Evolutionary conservation across 1,140 invertebrate species (phyloP).

Genomic region (Heliconius hermathena): DNA sequence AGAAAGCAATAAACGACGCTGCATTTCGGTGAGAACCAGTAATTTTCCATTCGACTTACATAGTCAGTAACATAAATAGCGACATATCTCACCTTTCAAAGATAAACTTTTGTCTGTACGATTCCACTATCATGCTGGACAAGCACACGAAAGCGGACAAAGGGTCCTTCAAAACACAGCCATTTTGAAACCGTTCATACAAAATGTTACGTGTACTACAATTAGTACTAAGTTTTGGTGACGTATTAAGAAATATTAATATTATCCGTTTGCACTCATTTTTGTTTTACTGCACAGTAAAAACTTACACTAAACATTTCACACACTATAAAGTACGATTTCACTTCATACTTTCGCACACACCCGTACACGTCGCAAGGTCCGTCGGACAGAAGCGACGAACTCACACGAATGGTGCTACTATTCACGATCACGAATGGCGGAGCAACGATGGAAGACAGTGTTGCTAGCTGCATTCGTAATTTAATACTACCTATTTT

Average conservation of each 20-base stretch:
- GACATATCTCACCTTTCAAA: slow-evolving; percentile 74
- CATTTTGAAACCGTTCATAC: slow-evolving; percentile 81
- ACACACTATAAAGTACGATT: slow-evolving; percentile 80
- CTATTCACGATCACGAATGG: slow-evolving; percentile 52
- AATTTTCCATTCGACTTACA: slow-evolving; percentile 68
- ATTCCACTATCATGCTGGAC: slow-evolving; percentile 81
- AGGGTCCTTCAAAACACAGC: slow-evolving; percentile 82
- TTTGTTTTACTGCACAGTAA: slow-evolving; percentile 76
- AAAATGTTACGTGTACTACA: slow-evolving; percentile 75
- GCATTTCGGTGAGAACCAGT: slow-evolving; percentile 67
- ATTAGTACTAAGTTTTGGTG: slow-evolving; percentile 61
- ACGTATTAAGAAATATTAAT: slow-evolving; percentile 51
- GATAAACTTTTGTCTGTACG: slow-evolving; percentile 74
- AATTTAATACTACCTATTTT: neutral
- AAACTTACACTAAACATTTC: slow-evolving; percentile 81
- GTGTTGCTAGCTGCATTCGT: slow-evolving; percentile 33
- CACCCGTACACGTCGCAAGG: slow-evolving; percentile 76
- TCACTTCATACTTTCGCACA: slow-evolving; percentile 82
- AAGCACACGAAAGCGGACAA: slow-evolving; percentile 80
- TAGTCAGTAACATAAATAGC: slow-evolving; percentile 48
- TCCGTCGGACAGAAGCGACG: slow-evolving; percentile 74
- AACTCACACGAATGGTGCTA: slow-evolving; percentile 69
- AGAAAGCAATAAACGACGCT: slow-evolving; percentile 73
- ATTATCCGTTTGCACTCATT: slow-evolving; percentile 81
- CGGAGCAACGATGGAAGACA: slow-evolving; percentile 49